A percentile compares a stretch with the other conserved stretches of the same genome.
Evolutionary conservation across 2,797 vertebrate genomes (phyloP).

Genomic region (Microctenopoma steveboyesi): DNA sequence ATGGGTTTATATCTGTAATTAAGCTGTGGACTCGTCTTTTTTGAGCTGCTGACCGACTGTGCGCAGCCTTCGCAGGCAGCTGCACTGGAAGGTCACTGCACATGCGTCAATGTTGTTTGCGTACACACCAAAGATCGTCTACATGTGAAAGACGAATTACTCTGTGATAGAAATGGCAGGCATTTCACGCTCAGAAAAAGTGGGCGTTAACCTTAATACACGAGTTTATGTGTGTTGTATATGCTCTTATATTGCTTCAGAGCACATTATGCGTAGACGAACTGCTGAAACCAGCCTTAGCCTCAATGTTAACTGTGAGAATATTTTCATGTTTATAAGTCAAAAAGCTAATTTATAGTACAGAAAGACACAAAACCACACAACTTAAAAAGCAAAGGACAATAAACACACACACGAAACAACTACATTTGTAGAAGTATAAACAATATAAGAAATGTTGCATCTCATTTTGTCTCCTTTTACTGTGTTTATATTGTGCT

Average conservation of each 20-base stretch:
- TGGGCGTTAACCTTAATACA: slow-evolving; percentile 3
- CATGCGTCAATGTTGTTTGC: slow-evolving; percentile 54
- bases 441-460: no score
- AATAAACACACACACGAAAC: no score
- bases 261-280: not conserved
- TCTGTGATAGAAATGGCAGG: not conserved
- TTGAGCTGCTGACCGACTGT: not conserved
- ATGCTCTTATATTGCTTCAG: not conserved
- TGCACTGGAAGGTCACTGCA: slow-evolving; percentile 51
- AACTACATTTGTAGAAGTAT: no score
- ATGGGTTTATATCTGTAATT: slow-evolving; percentile 23
- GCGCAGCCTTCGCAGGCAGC: slow-evolving; percentile 52
- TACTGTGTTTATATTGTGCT: no score
- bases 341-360: no score
- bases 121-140: slow-evolving; percentile 41
- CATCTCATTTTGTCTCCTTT: no score
- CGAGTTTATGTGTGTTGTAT: no score
- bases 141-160: not conserved
- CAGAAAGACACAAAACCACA: no score
- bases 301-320: no score
- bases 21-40: not conserved
- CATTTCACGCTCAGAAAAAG: not conserved
- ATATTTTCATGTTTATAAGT: no score
- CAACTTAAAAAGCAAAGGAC: no score
- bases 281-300: not conserved